Conservation (phyloP, 2,888 invertebrate genomes). For the Myathropa florea region DNA sequence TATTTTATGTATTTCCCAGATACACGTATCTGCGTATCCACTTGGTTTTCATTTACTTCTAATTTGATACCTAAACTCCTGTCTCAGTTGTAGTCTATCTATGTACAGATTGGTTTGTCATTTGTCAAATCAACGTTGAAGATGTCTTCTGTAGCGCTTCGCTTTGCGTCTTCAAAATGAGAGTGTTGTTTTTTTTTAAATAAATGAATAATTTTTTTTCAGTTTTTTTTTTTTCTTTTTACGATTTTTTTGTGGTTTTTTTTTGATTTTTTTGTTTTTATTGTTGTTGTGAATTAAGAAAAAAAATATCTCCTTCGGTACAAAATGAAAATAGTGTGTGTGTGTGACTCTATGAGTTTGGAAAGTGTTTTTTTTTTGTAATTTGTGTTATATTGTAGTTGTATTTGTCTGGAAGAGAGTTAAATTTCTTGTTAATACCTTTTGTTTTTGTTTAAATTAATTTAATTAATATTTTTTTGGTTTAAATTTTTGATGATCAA, state of each 20-base stretch:
- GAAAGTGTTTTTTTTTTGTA: not conserved
- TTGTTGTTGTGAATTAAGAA: conserved; percentile 60
- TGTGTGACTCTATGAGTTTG: conserved; percentile 5
- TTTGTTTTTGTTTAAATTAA: conserved; percentile 73
- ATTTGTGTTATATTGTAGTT: conserved; percentile 61
- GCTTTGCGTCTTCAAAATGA: conserved; percentile 62
- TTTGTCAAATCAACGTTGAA: conserved; percentile 39
- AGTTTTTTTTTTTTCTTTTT: conserved; percentile 66
- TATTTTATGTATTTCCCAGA: conserved; percentile 1
- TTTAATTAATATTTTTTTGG: conserved; percentile 72
- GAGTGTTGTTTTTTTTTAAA: conserved; percentile 48
- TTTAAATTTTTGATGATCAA: conserved; percentile 71
- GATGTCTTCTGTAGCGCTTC: conserved; percentile 37
- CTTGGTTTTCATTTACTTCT: conserved; percentile 12
- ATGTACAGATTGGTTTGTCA: conserved; percentile 50
- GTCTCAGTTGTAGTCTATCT: conserved; percentile 38
- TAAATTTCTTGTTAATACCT: conserved; percentile 72
- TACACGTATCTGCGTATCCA: not conserved
- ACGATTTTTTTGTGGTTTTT: conserved; percentile 54
- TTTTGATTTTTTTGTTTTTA: conserved; percentile 27
- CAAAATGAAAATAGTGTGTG: conserved; percentile 70
- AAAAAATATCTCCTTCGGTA: conserved; percentile 63
- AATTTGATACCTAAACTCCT: conserved; percentile 41
- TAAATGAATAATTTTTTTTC: conserved; percentile 39
- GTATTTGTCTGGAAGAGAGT: conserved; percentile 50